phyloP scores from a whole-genome alignment of 2,888 invertebrate species.

The Eurytoma adleriae region DNA sequence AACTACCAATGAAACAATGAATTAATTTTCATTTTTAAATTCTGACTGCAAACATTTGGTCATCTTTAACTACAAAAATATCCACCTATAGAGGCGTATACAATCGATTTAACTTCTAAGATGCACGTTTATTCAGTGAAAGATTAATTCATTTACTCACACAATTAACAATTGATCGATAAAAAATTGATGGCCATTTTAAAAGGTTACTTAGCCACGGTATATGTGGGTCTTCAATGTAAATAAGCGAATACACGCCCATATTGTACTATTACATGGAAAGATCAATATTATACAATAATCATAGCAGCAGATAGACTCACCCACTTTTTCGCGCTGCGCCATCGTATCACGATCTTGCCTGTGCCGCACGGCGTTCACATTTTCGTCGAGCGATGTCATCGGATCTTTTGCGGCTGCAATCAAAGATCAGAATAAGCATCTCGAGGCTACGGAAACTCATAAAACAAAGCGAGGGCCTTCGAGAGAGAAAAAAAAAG shows the following conservation, averaged over 20 bases:
- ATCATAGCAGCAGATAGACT: constrained; percentile 7
- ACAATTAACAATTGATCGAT: too few species aligned
- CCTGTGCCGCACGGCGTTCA: constrained; percentile 68
- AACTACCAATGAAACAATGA: not conserved
- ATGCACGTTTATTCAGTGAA: not conserved
- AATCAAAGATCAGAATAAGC: constrained; percentile 19
- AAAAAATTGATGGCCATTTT: too few species aligned
- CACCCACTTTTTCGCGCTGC: constrained; percentile 46
- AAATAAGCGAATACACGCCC: not conserved
- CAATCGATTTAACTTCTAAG: not conserved
- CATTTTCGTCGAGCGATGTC: constrained; percentile 74
- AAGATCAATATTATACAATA: not conserved
- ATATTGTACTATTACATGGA: not conserved
- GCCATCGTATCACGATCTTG: constrained; percentile 3
- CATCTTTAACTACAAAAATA: not conserved
- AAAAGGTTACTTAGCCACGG: too few species aligned
- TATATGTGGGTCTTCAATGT: too few species aligned
- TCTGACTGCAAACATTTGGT: not conserved
- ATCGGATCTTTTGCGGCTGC: constrained; percentile 63
- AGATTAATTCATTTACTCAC: too few species aligned
- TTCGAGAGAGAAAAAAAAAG: not conserved
- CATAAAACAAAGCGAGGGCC: not conserved
- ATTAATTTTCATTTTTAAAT: constrained; percentile 15
- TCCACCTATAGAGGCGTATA: not conserved
- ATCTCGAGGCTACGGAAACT: not conserved